phyloP scores from a whole-genome alignment of 2,113 vertebrate genomes.

The Deroptyus accipitrinus region DNA sequence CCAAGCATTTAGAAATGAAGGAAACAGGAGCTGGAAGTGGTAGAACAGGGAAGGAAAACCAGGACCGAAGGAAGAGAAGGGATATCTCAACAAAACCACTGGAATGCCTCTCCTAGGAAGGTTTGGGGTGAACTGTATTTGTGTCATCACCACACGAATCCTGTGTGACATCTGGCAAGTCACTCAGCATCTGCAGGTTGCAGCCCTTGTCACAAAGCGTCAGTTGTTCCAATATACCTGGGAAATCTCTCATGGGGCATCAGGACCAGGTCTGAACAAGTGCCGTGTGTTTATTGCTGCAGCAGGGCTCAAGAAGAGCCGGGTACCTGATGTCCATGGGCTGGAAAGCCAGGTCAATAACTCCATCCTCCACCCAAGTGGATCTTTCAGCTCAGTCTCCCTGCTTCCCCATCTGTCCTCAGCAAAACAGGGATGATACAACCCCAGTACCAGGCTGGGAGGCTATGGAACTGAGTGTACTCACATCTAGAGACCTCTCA shows the following conservation, averaged over 20 bases:
- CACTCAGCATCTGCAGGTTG: neutral
- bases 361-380: neutral
- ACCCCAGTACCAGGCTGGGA: neutral
- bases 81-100: neutral
- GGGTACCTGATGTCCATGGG: neutral
- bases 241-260: neutral
- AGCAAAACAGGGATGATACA: neutral
- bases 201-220: neutral
- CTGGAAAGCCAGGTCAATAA: neutral
- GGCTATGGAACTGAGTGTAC: neutral
- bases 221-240: neutral
- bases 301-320: neutral
- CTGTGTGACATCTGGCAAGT: neutral
- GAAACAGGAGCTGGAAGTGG: neutral
- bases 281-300: rapidly evolving
- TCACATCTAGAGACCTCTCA: neutral
- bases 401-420: neutral
- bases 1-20: neutral
- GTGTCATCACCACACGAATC: neutral
- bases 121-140: neutral
- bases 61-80: neutral
- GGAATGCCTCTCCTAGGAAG: neutral
- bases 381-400: neutral
- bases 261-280: neutral
- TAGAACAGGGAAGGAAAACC: neutral